Evolutionary conservation across 2,888 invertebrate genomes (phyloP).

Genomic region (Hypercompe scribonia): DNA sequence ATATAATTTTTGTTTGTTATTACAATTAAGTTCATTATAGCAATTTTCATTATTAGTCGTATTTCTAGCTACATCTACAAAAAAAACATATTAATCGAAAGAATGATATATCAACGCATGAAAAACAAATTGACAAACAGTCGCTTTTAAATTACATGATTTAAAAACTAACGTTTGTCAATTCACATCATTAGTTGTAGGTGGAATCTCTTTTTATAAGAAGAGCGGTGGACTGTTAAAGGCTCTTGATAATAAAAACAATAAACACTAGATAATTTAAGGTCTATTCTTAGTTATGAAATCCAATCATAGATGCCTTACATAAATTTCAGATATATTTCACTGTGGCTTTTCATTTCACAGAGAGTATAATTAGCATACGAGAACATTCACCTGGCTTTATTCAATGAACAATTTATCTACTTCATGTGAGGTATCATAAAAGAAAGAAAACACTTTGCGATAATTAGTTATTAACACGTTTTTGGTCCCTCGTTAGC

Average conservation of each 20-base stretch:
- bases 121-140: neutral
- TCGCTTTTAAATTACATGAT: too few relatives aligned
- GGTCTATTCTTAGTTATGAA: neutral
- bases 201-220: too few relatives aligned
- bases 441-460: neutral
- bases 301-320: neutral
- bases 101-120: neutral
- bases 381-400: neutral
- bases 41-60: neutral
- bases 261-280: neutral
- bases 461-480: neutral
- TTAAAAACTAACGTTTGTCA: too few relatives aligned
- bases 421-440: neutral
- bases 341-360: neutral
- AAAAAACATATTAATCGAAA: neutral
- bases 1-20: too few relatives aligned
- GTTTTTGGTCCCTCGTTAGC: neutral
- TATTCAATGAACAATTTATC: neutral
- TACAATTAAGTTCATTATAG: too few relatives aligned
- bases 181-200: neutral
- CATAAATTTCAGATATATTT: neutral
- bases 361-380: neutral
- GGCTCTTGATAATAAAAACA: too few relatives aligned
- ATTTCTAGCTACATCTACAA: neutral
- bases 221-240: too few relatives aligned